Evolutionary conservation across 2,113 vertebrate species (phyloP).

Genomic region (Chloropsis hardwickii): DNA sequence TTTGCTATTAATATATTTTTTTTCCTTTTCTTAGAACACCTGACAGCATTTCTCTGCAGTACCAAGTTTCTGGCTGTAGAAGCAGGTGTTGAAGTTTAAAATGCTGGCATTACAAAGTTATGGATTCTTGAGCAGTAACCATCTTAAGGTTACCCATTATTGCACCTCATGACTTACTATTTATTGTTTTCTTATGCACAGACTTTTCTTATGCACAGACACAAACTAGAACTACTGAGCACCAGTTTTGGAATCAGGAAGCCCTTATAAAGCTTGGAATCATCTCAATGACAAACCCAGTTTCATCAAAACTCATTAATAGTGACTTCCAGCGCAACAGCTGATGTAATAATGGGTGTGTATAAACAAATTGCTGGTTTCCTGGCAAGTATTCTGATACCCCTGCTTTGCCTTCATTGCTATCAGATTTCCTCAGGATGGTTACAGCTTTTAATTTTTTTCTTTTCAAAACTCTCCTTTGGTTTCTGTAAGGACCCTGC

Average conservation of each 20-base stretch:
- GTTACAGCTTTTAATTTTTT: not conserved
- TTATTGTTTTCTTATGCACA: not conserved
- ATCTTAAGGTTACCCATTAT: not conserved
- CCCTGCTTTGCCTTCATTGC: not conserved
- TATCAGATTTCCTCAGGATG: slow-evolving; percentile 11
- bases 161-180: not conserved
- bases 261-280: not conserved
- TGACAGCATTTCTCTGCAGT: not conserved
- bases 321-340: not conserved
- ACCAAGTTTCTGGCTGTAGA: not conserved
- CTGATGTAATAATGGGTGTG: slow-evolving; percentile 47
- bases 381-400: slow-evolving; percentile 18
- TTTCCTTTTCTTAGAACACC: not conserved
- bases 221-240: not conserved
- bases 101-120: not conserved
- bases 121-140: not conserved
- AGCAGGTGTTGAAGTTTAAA: not conserved
- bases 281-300: not conserved
- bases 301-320: not conserved
- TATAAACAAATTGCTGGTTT: not conserved
- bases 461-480: not conserved
- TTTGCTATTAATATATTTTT: not conserved
- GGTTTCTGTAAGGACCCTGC: not conserved
- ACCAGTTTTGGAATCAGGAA: not conserved
- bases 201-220: not conserved